Conservation (phyloP, 2,888 invertebrate species). For the Agrypnus murinus region DNA sequence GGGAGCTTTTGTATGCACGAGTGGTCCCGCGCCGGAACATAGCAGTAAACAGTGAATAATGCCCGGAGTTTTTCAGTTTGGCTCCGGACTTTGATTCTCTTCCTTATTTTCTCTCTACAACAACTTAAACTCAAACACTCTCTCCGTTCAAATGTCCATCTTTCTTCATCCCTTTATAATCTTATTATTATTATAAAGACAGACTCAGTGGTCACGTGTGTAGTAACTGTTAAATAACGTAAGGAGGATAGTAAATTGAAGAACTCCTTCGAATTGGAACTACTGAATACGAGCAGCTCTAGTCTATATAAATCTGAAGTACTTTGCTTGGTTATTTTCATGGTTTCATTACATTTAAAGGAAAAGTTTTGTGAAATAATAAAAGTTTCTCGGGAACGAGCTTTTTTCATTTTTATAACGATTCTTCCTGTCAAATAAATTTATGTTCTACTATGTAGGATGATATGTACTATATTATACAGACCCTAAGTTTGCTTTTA, state of each 20-base stretch:
- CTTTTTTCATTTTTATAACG: too few relatives aligned
- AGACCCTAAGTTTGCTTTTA: slow-evolving; percentile 1
- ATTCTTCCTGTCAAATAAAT: too few relatives aligned
- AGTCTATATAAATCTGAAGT: slow-evolving; percentile 26
- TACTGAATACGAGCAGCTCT: background rate
- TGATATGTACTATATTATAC: background rate
- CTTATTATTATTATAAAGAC: too few relatives aligned
- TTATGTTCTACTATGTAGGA: too few relatives aligned
- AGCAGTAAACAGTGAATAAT: slow-evolving; percentile 64
- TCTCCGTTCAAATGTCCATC: too few relatives aligned
- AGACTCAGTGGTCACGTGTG: too few relatives aligned
- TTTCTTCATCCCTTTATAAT: too few relatives aligned
- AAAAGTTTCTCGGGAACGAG: slow-evolving; percentile 2
- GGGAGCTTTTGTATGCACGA: slow-evolving; percentile 65
- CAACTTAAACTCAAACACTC: too few relatives aligned
- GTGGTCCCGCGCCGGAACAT: slow-evolving; percentile 63
- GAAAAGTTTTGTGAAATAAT: too few relatives aligned
- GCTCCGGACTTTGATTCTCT: slow-evolving; percentile 55
- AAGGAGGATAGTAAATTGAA: slow-evolving; percentile 20
- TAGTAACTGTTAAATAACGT: too few relatives aligned
- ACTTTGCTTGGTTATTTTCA: slow-evolving; percentile 13
- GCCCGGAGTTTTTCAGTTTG: slow-evolving; percentile 61
- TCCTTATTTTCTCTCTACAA: slow-evolving; percentile 46
- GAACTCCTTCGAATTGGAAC: slow-evolving; percentile 19
- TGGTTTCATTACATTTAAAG: slow-evolving; percentile 17